Base-by-base conservation (phyloP, 2,888 invertebrate genomes). In the Callimorpha dominula region DNA sequence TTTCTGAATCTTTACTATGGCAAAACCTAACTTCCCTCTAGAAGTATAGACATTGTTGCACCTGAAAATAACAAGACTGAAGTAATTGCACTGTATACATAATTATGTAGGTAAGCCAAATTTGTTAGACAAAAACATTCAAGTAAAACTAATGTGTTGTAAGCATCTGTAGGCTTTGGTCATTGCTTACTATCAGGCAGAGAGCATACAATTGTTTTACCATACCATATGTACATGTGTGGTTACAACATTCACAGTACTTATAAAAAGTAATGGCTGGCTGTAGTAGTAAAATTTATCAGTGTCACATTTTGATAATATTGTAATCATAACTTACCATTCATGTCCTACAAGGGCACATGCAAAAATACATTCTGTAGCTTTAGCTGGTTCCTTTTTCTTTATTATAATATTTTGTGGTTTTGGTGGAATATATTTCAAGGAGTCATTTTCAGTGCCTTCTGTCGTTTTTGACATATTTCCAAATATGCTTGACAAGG, bases 11-110 rank as follows among this genome's bases (percentile, higher is more conserved):
- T 92, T 93, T 70, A 95, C 73, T 70, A 95, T 86, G n/a, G 94
- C 95, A 87, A 95, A 92, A 15, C 95, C 95, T 65, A 95, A 76
- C 83, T 91, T 94, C 67, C 94, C 94, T 89, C 87, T 93, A 70
- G 86, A 75, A 57, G 86, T 81, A 77, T 94, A 94, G 15, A 85
- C 81, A 84, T 91, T 89, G 71, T 91, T 88, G 54, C 78, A 78
- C 94, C 95, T 95, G 80, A 54, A 70, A 74, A 65, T 60, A n/a
- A 12, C 15, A 62, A 46, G 11, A 42, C 6, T 14, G n/a, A 17
- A 5, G 12, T n/a, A 15, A 42, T 15, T 15, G 9, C 6, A 46
- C 43, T 46, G 43, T 46, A 46, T 46, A 9, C 4, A 8, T 46
- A 46, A 8, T 46, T 46, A 46, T 46, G 9, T 46, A 8, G 6